Evolutionary conservation across 2,797 vertebrate species (phyloP).

Genomic region (Linurgus olivaceus): DNA sequence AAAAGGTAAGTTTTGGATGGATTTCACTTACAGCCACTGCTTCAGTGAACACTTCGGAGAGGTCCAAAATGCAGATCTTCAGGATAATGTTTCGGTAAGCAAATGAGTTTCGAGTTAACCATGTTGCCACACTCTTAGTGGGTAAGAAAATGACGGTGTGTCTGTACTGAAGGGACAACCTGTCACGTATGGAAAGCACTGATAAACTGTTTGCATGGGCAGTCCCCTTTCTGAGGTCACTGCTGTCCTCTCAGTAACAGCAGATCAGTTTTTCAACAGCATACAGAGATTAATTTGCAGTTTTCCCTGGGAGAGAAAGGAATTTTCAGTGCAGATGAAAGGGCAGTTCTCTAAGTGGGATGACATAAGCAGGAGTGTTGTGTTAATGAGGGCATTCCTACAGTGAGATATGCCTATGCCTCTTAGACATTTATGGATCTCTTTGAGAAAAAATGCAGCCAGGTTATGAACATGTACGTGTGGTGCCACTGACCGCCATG

Average conservation of each 20-base stretch:
- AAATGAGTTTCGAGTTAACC: background rate
- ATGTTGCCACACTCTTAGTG: accelerated
- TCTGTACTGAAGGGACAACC: background rate
- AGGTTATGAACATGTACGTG: accelerated
- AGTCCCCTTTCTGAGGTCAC: background rate
- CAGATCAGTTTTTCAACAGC: background rate
- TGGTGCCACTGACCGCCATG: background rate
- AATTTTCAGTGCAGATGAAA: conserved; percentile 10
- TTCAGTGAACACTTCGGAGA: background rate
- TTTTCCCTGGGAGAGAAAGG: background rate
- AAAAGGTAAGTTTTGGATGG: background rate
- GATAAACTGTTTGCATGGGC: background rate
- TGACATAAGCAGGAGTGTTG: background rate
- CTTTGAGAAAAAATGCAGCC: background rate
- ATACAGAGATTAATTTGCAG: background rate
- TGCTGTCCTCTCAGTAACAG: background rate
- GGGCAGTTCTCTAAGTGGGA: background rate
- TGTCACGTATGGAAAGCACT: background rate
- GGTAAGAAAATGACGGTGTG: background rate
- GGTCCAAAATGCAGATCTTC: background rate
- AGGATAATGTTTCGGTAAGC: background rate
- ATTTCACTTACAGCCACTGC: background rate
- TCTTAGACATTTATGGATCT: background rate
- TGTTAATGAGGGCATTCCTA: background rate
- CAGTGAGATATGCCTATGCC: background rate